phyloP scores from a whole-genome alignment of 2,797 vertebrate species.

The Phylloscopus collybita region DNA sequence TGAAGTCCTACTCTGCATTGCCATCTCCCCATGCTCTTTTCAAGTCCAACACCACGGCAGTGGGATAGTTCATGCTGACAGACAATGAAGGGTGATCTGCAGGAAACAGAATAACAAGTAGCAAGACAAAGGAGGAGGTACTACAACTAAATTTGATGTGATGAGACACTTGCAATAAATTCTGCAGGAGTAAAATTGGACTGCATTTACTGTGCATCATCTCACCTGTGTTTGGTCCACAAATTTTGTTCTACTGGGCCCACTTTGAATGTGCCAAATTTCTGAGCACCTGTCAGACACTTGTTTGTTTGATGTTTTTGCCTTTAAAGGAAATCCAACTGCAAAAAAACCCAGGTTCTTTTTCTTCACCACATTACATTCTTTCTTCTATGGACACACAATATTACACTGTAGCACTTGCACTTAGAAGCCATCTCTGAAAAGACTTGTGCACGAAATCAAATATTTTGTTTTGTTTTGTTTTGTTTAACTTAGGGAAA shows the following conservation, averaged over 20 bases:
- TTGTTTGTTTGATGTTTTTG: fast-evolving
- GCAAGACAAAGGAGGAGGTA: background rate
- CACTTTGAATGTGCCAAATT: background rate
- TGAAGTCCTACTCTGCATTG: background rate
- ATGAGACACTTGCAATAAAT: background rate
- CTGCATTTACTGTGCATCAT: background rate
- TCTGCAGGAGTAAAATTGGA: background rate
- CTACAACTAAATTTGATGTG: background rate
- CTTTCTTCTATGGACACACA: background rate
- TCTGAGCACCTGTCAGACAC: background rate
- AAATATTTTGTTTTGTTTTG: background rate
- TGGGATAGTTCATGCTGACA: background rate
- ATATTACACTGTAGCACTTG: background rate
- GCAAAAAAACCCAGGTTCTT: background rate
- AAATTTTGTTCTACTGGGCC: background rate
- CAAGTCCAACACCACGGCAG: background rate
- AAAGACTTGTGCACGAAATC: background rate
- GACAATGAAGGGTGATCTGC: background rate
- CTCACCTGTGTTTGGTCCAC: background rate
- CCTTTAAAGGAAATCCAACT: background rate
- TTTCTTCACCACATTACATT: background rate
- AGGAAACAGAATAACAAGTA: background rate
- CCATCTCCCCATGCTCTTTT: background rate
- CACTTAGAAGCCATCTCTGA: background rate
- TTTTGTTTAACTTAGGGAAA: background rate